Base-by-base conservation (phyloP, 2,113 vertebrate genomes). In the Murina feae region DNA sequence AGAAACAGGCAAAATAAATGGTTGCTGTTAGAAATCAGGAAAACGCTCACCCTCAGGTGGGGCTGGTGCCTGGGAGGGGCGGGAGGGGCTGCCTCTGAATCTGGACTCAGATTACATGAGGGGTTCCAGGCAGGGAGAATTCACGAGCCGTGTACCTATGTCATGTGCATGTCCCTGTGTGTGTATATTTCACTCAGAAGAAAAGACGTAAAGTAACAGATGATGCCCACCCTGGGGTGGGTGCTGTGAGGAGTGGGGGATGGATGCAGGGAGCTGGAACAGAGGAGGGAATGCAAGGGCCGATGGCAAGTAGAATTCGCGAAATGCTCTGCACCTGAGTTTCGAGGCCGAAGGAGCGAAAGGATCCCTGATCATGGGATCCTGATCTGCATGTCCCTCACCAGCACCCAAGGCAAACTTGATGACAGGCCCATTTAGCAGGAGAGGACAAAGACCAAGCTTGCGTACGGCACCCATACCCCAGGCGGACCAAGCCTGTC, bases 221-320 rank as follows among this genome's bases (percentile, higher is more conserved):
- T 6, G 28, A 44, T 42, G 37, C 9, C 5, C 12, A 0, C 82
- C 2, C 1, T 7, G 63, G 35, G 4, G 18, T 1, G 14, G 35
- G 4, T 8, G 37, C 12, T 12, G 0, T 30, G 17, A 44, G 42
- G 53, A 69, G 39, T 18, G 69, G 30, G 66, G 63, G n/a, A 4
- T 5, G 17, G 44, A 25, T 23, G 28, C 2, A 13, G 72, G 76
- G 21, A 75, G 72, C n/a, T 8, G n/a, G 66, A 20, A 8, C 2
- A 20, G 47, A 14, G n/a, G 14, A 18, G 18, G 37, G 4, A 17
- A 4, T 2, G 7, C 9, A 16, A 51, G 76, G 42, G 35, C 58
- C 1, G 7, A 32, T 2, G 9, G 23, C 30, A 55, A 20, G 76
- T 0, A 0, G 1, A 2, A 4, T 5, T 4, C 42, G 60, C 85